A percentile compares a stretch with the other conserved stretches of the same genome.
Evolutionary conservation across 2,113 vertebrate genomes (phyloP).

Genomic region (Corythaixoides concolor): DNA sequence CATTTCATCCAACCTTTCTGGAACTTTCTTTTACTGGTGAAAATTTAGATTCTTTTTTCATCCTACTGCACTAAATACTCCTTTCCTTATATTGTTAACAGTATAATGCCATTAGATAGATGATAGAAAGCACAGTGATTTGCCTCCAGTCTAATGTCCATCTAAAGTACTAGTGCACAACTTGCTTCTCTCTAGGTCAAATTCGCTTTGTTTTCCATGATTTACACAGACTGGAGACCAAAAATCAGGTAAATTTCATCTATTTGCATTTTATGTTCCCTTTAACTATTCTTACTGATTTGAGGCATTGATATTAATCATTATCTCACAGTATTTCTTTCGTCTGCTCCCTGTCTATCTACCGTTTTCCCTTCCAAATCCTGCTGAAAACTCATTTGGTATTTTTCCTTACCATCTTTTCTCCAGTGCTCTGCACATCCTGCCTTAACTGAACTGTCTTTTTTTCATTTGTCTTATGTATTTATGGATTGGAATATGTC

Average conservation of each 20-base stretch:
- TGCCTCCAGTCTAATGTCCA: not conserved
- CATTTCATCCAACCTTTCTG: not conserved
- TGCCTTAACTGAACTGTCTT: not conserved
- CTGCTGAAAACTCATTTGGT: not conserved
- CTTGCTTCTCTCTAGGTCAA: not conserved
- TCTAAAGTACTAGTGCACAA: not conserved
- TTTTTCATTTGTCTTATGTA: not conserved
- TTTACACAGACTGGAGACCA: not conserved
- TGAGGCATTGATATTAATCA: not conserved
- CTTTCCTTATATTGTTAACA: not conserved
- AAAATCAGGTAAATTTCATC: not conserved
- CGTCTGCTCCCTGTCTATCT: not conserved
- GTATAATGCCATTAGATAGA: not conserved
- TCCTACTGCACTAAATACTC: not conserved
- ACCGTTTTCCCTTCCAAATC: not conserved
- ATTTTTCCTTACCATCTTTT: not conserved
- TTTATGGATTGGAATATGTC: conserved; percentile 19
- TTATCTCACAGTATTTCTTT: not conserved
- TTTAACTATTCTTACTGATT: not conserved
- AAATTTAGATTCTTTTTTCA: not conserved
- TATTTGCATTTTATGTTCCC: not conserved
- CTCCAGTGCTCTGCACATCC: not conserved
- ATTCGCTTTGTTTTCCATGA: not conserved
- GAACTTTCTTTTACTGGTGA: not conserved
- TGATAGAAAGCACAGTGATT: not conserved